Conservation (phyloP, 1,140 invertebrate genomes). For the Apocrypta bakeri region DNA sequence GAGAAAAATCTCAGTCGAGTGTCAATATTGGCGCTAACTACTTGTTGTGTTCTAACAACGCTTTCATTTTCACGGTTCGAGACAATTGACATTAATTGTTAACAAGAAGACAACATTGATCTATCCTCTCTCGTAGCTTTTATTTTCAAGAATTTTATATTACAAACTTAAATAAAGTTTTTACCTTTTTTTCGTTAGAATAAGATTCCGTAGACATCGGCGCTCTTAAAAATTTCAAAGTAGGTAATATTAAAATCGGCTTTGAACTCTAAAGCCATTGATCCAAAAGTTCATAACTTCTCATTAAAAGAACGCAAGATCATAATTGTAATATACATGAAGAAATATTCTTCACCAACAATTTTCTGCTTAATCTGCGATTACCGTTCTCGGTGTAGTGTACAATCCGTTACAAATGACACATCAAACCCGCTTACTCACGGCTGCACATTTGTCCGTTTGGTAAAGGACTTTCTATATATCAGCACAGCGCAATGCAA, state of each 20-base stretch:
- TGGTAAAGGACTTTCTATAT: background rate
- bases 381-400: background rate
- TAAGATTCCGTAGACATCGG: too few relatives aligned
- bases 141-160: background rate
- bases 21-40: slow-evolving; percentile 31
- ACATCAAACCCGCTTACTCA: slow-evolving; percentile 1
- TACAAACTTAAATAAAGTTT: too few relatives aligned
- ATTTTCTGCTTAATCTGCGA: slow-evolving; percentile 25
- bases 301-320: too few relatives aligned
- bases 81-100: slow-evolving; percentile 39
- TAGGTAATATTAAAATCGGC: too few relatives aligned
- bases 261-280: too few relatives aligned
- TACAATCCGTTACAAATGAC: slow-evolving; percentile 29
- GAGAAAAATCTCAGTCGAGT: slow-evolving; percentile 1
- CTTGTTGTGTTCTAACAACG: background rate
- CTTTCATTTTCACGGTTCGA: slow-evolving; percentile 9
- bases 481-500: background rate
- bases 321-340: too few relatives aligned
- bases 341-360: background rate
- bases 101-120: slow-evolving; percentile 19
- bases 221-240: too few relatives aligned
- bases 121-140: background rate
- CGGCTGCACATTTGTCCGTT: background rate
- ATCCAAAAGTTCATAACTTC: too few relatives aligned
- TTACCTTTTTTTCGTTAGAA: too few relatives aligned